Conservation (phyloP, 2,888 invertebrate genomes). For the Caenorhabditis zanzibari region DNA sequence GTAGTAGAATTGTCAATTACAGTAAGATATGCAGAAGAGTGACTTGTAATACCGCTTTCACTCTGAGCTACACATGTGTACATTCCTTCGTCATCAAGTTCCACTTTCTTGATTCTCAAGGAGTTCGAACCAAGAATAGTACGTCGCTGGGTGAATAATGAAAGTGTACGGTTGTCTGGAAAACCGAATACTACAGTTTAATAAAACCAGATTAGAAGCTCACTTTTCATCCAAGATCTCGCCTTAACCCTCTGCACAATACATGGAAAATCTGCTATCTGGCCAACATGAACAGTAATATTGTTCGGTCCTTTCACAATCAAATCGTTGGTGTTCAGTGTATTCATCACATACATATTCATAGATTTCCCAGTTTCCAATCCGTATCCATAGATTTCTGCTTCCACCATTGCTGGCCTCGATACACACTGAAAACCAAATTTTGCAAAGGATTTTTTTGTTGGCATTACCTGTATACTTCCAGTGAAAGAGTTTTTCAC, state of each 20-base stretch:
- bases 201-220: neutral
- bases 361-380: conserved; percentile 78
- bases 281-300: conserved; percentile 67
- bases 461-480: conserved; percentile 76
- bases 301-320: conserved; percentile 73
- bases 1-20: conserved; percentile 61
- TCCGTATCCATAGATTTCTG: conserved; percentile 81
- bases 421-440: conserved; percentile 78
- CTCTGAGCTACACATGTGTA: conserved; percentile 76
- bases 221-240: conserved; percentile 72
- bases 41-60: conserved; percentile 45
- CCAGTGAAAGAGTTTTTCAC: conserved; percentile 74
- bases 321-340: conserved; percentile 47
- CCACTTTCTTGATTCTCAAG: conserved; percentile 65
- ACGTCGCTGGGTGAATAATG: conserved; percentile 37
- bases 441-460: neutral
- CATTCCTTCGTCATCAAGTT: conserved; percentile 74
- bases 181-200: too few relatives aligned
- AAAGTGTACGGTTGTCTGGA: conserved; percentile 33
- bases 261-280: conserved; percentile 69
- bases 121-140: conserved; percentile 70
- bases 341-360: conserved; percentile 67
- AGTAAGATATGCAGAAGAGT: conserved; percentile 68
- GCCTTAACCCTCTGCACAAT: conserved; percentile 64
- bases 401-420: conserved; percentile 82